A percentile compares a stretch with the other conserved stretches of the same genome.
Evolutionary conservation across 1,140 invertebrate species (phyloP).

Genomic region (Atta colombica): DNA sequence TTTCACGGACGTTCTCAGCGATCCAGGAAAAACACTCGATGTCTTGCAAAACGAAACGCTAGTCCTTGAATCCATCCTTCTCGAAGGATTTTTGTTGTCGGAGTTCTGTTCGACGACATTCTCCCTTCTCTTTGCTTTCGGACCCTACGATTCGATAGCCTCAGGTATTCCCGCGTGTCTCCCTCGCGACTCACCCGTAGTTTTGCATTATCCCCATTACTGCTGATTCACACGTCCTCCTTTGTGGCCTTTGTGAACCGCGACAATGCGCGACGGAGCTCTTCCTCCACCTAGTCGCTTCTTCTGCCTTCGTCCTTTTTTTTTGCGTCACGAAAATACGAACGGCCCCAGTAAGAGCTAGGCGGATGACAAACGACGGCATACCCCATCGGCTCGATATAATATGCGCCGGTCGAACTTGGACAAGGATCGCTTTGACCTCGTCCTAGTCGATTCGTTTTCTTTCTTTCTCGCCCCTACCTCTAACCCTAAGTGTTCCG

Average conservation of each 20-base stretch:
- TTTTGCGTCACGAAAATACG: constrained; percentile 75
- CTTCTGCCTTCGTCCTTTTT: constrained; percentile 21
- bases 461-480: constrained; percentile 22
- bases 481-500: constrained; percentile 32
- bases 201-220: constrained; percentile 85
- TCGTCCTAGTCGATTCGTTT: constrained; percentile 65
- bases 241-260: constrained; percentile 82
- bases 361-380: constrained; percentile 80
- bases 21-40: constrained; percentile 56
- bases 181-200: constrained; percentile 67
- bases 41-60: neutral
- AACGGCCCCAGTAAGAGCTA: constrained; percentile 73
- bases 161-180: constrained; percentile 59
- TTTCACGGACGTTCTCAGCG: neutral
- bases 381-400: constrained; percentile 75
- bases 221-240: constrained; percentile 85
- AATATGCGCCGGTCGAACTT: constrained; percentile 71
- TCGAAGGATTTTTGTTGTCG: neutral
- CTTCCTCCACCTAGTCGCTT: constrained; percentile 65
- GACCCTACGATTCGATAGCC: constrained; percentile 54
- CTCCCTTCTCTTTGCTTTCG: neutral
- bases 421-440: constrained; percentile 65
- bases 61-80: constrained; percentile 42
- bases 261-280: constrained; percentile 80
- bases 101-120: constrained; percentile 37